Evolutionary conservation across 2,888 invertebrate genomes (phyloP).

Genomic region (Trachelus stipa): DNA sequence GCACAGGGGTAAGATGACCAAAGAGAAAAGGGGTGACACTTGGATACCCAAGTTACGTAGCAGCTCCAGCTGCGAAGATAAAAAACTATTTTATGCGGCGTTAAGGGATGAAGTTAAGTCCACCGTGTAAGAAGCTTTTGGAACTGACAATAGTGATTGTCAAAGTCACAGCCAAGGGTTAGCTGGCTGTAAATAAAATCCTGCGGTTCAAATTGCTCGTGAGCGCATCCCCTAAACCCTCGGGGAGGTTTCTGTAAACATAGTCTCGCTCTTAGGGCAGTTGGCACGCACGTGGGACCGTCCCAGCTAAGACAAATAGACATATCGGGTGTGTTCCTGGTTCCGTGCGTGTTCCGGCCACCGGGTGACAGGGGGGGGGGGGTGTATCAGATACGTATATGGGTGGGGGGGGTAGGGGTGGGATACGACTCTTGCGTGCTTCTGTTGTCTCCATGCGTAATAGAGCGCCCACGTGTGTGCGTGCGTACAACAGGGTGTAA

Average conservation of each 20-base stretch:
- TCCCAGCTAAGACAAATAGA: not conserved
- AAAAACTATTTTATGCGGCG: not conserved
- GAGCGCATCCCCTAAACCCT: not conserved
- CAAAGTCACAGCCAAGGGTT: not conserved
- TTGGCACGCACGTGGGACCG: not conserved
- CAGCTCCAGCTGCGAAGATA: too few relatives aligned
- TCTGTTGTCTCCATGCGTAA: not conserved
- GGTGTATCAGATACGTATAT: not conserved
- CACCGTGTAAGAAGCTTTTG: not conserved
- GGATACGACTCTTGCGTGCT: not conserved
- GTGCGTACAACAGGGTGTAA: not conserved
- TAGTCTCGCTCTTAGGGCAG: not conserved
- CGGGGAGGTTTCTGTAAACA: constrained; percentile 6
- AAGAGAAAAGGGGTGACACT: not conserved
- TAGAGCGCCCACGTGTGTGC: too few relatives aligned
- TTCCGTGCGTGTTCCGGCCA: not conserved
- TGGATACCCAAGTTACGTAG: not conserved
- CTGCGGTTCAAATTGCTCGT: constrained; percentile 1
- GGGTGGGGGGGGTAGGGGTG: too few relatives aligned
- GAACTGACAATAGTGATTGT: not conserved
- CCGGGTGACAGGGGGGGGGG: not conserved
- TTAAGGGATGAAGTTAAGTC: not conserved
- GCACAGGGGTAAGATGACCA: not conserved
- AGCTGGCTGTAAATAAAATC: constrained; percentile 9
- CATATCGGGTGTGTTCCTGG: not conserved